phyloP scores from a whole-genome alignment of 2,888 invertebrate species.

The Lepidocyrtoides sp. region DNA sequence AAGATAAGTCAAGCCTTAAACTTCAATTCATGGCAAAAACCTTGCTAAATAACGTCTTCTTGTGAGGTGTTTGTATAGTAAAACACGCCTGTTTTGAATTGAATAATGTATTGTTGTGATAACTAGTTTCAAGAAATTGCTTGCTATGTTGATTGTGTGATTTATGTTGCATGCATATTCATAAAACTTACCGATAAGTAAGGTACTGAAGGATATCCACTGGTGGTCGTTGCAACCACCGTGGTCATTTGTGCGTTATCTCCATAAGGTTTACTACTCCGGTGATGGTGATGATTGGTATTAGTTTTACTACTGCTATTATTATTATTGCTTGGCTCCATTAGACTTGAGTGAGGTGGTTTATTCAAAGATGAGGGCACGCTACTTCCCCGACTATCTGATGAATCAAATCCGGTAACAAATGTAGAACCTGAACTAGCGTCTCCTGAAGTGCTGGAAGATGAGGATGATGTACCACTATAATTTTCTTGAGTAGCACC shows the following conservation, averaged over 20 bases:
- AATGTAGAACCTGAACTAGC: conserved; percentile 78
- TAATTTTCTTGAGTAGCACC: conserved; percentile 25
- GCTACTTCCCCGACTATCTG: conserved; percentile 68
- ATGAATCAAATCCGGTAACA: conserved; percentile 80
- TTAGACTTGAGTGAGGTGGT: conserved; percentile 52
- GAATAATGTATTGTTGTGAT: not conserved
- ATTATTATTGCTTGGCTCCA: conserved; percentile 16
- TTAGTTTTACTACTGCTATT: conserved; percentile 14
- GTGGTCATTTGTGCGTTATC: conserved; percentile 64
- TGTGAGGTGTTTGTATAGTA: conserved; percentile 32
- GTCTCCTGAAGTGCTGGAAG: conserved; percentile 61
- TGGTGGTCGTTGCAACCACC: conserved; percentile 45
- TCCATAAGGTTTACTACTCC: conserved; percentile 16
- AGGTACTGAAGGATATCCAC: conserved; percentile 78
- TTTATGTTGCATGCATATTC: not conserved
- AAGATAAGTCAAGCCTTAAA: conserved; percentile 67
- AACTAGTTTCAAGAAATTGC: not conserved
- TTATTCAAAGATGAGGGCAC: conserved; percentile 71
- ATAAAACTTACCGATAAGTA: conserved; percentile 78
- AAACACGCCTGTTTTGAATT: conserved; percentile 22
- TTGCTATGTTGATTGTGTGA: not conserved
- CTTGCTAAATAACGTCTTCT: conserved; percentile 54
- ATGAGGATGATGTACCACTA: conserved; percentile 45
- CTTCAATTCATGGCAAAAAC: conserved; percentile 67
- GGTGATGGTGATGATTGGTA: conserved; percentile 52